These are phyloP conservation scores for Antheraea assamensis DNA, from an alignment of 2,888 invertebrate genomes.

Conservation along the genomic window DNA sequence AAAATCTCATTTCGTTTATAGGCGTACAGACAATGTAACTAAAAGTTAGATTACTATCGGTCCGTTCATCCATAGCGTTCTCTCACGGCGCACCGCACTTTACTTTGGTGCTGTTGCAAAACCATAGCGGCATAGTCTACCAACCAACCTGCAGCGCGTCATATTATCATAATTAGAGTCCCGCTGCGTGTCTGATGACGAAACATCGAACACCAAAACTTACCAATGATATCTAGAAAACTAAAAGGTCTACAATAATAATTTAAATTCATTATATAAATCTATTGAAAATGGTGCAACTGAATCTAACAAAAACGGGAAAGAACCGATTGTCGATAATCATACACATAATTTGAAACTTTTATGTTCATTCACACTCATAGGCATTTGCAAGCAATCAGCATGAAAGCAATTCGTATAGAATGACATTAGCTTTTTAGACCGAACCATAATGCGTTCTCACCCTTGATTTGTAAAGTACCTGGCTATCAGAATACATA, in stretches of 20 bases:
- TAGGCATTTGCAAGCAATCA: too few species aligned
- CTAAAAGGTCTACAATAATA: not conserved
- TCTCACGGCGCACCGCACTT: conserved; percentile 41
- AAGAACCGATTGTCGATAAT: too few species aligned
- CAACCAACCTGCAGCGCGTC: conserved; percentile 36
- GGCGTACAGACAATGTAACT: conserved; percentile 30
- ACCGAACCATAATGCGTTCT: too few species aligned
- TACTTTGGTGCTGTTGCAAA: conserved; percentile 22
- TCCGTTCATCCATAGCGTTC: conserved; percentile 39
- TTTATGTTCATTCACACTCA: not conserved
- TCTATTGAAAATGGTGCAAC: too few species aligned
- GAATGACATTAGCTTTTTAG: too few species aligned
- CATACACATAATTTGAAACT: too few species aligned
- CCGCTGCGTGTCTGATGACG: conserved; percentile 35
- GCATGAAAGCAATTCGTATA: too few species aligned
- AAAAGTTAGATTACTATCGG: conserved; percentile 39
- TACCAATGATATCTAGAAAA: not conserved
- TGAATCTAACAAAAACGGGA: too few species aligned
- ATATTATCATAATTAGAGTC: conserved; percentile 48
- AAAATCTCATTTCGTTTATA: not conserved
- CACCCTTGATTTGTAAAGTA: too few species aligned
- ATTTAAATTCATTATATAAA: too few species aligned
- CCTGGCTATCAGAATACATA: too few species aligned
- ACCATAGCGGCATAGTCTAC: conserved; percentile 32
- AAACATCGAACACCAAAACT: conserved; percentile 41